Percentiles rank a stretch among this genome's conserved stretches.
These are phyloP conservation scores for Nannobrachium achirus DNA, from an alignment of 2,113 vertebrate species.

Conservation along the genomic window DNA sequence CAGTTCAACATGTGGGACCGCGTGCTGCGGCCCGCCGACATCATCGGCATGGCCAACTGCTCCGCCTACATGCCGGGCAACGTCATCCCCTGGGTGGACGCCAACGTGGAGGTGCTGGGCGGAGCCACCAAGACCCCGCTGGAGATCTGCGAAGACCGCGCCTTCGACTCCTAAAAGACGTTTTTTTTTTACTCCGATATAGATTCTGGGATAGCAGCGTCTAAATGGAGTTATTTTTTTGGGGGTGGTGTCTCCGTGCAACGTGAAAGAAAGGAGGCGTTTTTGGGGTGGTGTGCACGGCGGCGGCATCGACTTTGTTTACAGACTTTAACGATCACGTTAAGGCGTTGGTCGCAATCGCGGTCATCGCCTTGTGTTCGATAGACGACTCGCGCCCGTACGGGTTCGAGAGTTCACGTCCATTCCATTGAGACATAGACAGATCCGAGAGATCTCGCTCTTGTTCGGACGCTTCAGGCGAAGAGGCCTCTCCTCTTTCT, in stretches of 20 bases:
- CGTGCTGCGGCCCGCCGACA: slow-evolving; percentile 90
- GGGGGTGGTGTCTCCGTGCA: slow-evolving; percentile 12
- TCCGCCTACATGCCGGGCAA: slow-evolving; percentile 97
- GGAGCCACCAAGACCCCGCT: slow-evolving; percentile 92
- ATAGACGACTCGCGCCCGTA: too few relatives aligned
- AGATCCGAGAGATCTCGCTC: slow-evolving; percentile 26
- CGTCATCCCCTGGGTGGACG: slow-evolving; percentile 94
- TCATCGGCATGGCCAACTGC: slow-evolving; percentile 94
- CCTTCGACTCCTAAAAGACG: slow-evolving; percentile 70
- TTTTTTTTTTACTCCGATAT: too few relatives aligned
- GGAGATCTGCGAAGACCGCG: slow-evolving; percentile 94
- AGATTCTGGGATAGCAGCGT: too few relatives aligned
- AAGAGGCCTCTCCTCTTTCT: slow-evolving; percentile 36
- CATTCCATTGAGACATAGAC: slow-evolving; percentile 26
- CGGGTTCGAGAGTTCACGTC: slow-evolving; percentile 16
- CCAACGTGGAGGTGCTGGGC: slow-evolving; percentile 93
- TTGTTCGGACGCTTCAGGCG: neutral
- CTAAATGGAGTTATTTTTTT: too few relatives aligned
- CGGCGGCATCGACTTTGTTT: slow-evolving; percentile 32
- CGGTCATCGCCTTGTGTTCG: too few relatives aligned
- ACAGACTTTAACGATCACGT: slow-evolving; percentile 16
- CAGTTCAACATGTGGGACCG: slow-evolving; percentile 99
- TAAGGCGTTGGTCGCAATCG: too few relatives aligned
- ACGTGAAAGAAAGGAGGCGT: slow-evolving; percentile 36
- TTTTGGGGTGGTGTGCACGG: neutral